Conservation (phyloP, 2,888 invertebrate genomes). For the Schizotus pectinicornis region DNA sequence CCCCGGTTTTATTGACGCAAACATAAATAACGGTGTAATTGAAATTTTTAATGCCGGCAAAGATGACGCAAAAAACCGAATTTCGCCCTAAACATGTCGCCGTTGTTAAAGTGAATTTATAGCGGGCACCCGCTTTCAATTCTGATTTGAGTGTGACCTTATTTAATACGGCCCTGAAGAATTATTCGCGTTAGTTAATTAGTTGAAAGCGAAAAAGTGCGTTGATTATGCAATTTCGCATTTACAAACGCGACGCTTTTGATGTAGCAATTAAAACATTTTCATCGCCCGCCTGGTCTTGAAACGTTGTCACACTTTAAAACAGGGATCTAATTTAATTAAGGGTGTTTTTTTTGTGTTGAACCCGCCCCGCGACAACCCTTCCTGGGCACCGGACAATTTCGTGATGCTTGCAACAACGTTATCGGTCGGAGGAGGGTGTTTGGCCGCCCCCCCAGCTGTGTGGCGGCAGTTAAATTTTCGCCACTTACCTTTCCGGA, state of each 20-base stretch:
- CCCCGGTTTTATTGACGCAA: not conserved
- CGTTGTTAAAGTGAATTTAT: slow-evolving; percentile 10
- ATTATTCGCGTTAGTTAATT: not conserved
- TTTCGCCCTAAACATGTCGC: slow-evolving; percentile 1
- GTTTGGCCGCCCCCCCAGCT: no score
- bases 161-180: slow-evolving; percentile 4
- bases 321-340: not conserved
- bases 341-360: not conserved
- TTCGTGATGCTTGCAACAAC: not conserved
- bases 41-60: no score
- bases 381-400: no score
- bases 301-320: slow-evolving; percentile 10
- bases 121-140: slow-evolving; percentile 7
- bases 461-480: slow-evolving; percentile 18
- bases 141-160: slow-evolving; percentile 15
- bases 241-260: slow-evolving; percentile 8
- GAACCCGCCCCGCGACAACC: not conserved
- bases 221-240: slow-evolving; percentile 12
- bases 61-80: no score
- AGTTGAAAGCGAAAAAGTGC: slow-evolving; percentile 3
- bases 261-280: slow-evolving; percentile 18
- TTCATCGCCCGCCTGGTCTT: slow-evolving; percentile 22
- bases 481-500: slow-evolving; percentile 20
- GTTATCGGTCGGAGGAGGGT: not conserved
- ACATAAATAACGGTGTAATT: no score